Percentiles rank a stretch among this genome's conserved stretches.
Evolutionary conservation across 2,888 invertebrate species (phyloP).

Genomic region (Onthophagus sagittarius): DNA sequence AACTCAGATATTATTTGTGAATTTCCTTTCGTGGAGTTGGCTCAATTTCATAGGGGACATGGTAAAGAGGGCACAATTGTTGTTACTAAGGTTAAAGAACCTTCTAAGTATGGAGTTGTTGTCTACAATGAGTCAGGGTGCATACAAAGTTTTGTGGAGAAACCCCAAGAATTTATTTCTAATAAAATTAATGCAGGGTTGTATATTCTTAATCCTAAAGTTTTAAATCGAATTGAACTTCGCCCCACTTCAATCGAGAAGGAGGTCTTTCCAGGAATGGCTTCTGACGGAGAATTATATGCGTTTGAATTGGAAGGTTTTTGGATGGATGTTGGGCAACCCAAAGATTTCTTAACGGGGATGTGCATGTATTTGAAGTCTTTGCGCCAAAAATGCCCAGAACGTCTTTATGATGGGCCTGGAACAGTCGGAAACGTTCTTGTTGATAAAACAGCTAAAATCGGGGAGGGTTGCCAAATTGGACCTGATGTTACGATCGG

Average conservation of each 20-base stretch:
- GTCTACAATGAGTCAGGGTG: slow-evolving; percentile 82
- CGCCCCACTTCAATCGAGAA: slow-evolving; percentile 98
- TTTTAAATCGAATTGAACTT: slow-evolving; percentile 85
- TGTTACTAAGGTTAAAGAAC: slow-evolving; percentile 98
- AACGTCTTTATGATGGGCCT: slow-evolving; percentile 66
- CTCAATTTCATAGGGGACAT: slow-evolving; percentile 87
- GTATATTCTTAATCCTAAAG: slow-evolving; percentile 92
- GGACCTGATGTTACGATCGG: slow-evolving; percentile 99
- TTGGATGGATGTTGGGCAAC: slow-evolving; percentile 99
- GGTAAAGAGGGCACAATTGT: slow-evolving; percentile 97
- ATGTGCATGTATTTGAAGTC: slow-evolving; percentile 80
- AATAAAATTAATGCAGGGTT: slow-evolving; percentile 99
- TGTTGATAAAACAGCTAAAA: slow-evolving; percentile 86
- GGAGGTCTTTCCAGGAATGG: slow-evolving; percentile 97
- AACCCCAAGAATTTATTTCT: slow-evolving; percentile 98
- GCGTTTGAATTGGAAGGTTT: slow-evolving; percentile 95
- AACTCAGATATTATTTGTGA: slow-evolving; percentile 99
- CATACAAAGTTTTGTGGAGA: slow-evolving; percentile 94
- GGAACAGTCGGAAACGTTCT: slow-evolving; percentile 92
- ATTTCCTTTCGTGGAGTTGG: slow-evolving; percentile 94
- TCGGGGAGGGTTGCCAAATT: slow-evolving; percentile 91
- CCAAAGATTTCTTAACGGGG: slow-evolving; percentile 95
- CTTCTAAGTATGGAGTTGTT: slow-evolving; percentile 99
- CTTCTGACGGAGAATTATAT: slow-evolving; percentile 76
- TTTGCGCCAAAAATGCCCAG: slow-evolving; percentile 72